Conservation (phyloP, 2,113 vertebrate species). For the Lucifuga dentata region DNA sequence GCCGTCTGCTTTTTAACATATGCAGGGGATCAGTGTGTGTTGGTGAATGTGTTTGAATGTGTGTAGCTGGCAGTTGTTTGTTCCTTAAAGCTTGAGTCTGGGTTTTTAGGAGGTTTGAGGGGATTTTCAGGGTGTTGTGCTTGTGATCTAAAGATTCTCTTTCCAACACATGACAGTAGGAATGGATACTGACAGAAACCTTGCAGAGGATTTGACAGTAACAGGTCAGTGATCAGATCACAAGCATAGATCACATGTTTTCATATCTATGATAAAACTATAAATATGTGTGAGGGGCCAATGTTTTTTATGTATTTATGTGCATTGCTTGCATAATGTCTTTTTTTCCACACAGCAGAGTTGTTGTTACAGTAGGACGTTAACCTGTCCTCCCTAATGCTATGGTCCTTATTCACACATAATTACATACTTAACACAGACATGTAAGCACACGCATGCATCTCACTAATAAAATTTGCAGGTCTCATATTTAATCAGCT, state of each 20-base stretch:
- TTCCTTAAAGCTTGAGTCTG: not conserved
- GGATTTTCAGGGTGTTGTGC: conserved; percentile 19
- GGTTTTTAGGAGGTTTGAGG: conserved; percentile 5
- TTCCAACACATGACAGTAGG: conserved; percentile 34
- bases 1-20: conserved; percentile 66
- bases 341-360: no score
- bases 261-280: not conserved
- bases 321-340: not conserved
- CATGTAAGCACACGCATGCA: no score
- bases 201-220: conserved; percentile 67
- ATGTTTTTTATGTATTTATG: not conserved
- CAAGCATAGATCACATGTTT: not conserved
- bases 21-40: conserved; percentile 14
- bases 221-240: conserved; percentile 62
- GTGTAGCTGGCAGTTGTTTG: conserved; percentile 2
- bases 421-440: no score
- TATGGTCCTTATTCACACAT: no score
- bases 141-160: conserved; percentile 40
- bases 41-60: not conserved
- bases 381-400: no score
- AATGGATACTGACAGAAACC: conserved; percentile 47
- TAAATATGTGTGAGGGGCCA: not conserved
- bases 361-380: no score
- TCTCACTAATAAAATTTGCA: no score
- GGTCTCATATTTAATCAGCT: no score